A percentile compares a stretch with the other conserved stretches of the same genome.
Evolutionary conservation across 2,113 vertebrate species (phyloP).

Genomic region (Regulus satrapa): DNA sequence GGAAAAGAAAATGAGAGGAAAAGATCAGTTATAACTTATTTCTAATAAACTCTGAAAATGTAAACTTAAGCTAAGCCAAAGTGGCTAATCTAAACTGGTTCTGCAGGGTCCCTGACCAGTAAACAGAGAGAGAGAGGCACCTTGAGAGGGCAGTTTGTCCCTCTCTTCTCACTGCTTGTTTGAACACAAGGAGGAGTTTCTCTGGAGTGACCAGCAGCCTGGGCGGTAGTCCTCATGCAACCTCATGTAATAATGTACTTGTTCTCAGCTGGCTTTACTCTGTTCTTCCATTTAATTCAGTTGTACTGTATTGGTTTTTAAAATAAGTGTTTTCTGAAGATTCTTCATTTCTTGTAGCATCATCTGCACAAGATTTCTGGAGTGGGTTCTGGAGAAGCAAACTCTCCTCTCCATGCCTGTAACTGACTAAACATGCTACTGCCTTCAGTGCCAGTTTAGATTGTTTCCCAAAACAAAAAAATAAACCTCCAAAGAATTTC

Average conservation of each 20-base stretch:
- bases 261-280: background rate
- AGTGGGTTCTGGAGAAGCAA: background rate
- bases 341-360: background rate
- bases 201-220: background rate
- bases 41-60: background rate
- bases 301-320: background rate
- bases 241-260: background rate
- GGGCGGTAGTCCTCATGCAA: background rate
- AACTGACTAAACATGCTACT: background rate
- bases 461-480: background rate
- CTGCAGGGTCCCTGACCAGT: background rate
- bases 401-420: background rate
- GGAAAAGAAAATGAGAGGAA: background rate
- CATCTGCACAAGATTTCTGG: background rate
- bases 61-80: background rate
- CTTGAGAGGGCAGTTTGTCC: background rate
- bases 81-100: background rate
- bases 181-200: background rate
- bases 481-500: background rate
- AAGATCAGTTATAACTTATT: background rate
- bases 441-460: background rate
- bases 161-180: background rate
- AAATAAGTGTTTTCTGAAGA: background rate
- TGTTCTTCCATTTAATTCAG: background rate
- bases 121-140: background rate